Evolutionary conservation across 2,888 invertebrate genomes (phyloP).

Genomic region (Pharmacophagus antenor): DNA sequence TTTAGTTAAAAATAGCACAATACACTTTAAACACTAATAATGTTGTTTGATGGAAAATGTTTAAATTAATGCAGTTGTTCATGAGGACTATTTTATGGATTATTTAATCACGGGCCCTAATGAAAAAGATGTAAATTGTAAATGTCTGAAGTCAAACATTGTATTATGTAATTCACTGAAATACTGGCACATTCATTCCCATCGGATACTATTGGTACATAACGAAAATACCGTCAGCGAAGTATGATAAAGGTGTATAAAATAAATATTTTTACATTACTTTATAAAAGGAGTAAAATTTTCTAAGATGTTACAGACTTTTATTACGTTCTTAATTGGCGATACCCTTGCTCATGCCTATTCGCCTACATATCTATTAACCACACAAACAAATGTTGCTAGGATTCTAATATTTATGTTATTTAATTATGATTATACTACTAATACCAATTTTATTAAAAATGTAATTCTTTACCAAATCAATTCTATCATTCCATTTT

Average conservation of each 20-base stretch:
- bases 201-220: too few species aligned
- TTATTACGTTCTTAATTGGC: slow-evolving; percentile 16
- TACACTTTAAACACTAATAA: neutral
- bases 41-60: neutral
- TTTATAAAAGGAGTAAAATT: neutral
- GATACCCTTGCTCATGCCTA: slow-evolving; percentile 6
- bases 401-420: neutral
- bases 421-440: neutral
- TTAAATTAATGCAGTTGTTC: too few species aligned
- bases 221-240: neutral
- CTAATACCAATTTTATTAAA: neutral
- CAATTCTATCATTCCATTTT: too few species aligned
- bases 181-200: too few species aligned
- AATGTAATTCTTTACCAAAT: too few species aligned
- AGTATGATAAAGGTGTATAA: too few species aligned
- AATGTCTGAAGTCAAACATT: too few species aligned
- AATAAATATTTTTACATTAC: too few species aligned
- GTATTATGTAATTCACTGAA: too few species aligned
- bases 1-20: neutral
- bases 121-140: too few species aligned
- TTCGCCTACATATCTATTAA: slow-evolving; percentile 9
- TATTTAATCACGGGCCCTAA: too few species aligned
- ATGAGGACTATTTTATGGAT: too few species aligned
- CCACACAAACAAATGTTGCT: neutral
- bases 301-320: neutral